A percentile compares a stretch with the other conserved stretches of the same genome.
These are phyloP conservation scores for Drosophila kanapiae DNA, from an alignment of 1,140 invertebrate genomes.

Conservation along the genomic window DNA sequence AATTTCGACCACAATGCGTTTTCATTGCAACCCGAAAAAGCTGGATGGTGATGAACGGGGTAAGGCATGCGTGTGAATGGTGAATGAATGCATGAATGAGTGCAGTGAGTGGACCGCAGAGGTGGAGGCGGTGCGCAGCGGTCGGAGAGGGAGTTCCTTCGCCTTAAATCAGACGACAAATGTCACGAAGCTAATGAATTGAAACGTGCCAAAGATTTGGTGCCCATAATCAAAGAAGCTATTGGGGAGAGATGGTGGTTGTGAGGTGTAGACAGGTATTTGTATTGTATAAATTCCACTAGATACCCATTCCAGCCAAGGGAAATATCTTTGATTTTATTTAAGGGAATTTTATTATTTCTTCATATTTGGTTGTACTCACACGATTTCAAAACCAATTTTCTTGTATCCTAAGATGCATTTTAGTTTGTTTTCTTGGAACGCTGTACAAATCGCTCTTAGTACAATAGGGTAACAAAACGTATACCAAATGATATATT, in stretches of 20 bases:
- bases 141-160: slow-evolving; percentile 39
- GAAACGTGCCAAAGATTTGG: slow-evolving; percentile 78
- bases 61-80: slow-evolving; percentile 65
- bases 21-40: slow-evolving; percentile 63
- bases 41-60: neutral
- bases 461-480: too few species aligned
- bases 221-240: slow-evolving; percentile 32
- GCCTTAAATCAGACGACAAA: slow-evolving; percentile 80
- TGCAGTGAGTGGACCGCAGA: slow-evolving; percentile 18
- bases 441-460: too few species aligned
- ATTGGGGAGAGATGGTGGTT: neutral
- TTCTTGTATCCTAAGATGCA: too few species aligned
- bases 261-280: neutral
- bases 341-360: neutral
- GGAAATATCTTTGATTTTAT: neutral
- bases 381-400: too few species aligned
- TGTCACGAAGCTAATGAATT: slow-evolving; percentile 82
- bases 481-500: too few species aligned
- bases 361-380: too few species aligned
- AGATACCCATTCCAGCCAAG: neutral
- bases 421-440: too few species aligned
- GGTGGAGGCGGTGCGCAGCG: neutral
- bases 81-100: slow-evolving; percentile 81
- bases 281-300: neutral
- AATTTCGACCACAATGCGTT: slow-evolving; percentile 84